Percentiles rank a stretch among this genome's conserved stretches.
Conservation (phyloP, 2,797 vertebrate genomes). For the Argyrosomus regius region DNA sequence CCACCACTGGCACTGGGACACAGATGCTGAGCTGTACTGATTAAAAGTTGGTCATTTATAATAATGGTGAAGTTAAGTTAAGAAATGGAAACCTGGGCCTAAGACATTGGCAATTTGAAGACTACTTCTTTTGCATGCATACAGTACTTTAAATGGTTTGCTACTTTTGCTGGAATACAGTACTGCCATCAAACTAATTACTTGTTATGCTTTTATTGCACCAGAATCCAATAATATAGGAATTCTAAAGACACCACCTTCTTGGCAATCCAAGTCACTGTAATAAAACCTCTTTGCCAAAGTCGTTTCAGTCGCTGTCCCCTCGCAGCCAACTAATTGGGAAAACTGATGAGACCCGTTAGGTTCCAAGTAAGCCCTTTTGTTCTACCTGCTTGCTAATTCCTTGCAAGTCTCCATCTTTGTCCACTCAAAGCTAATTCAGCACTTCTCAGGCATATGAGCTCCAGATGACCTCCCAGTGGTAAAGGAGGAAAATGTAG, state of each 20-base stretch:
- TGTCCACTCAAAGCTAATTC: conserved; percentile 61
- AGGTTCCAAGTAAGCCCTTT: conserved; percentile 60
- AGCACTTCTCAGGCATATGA: conserved; percentile 61
- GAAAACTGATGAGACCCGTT: conserved; percentile 65
- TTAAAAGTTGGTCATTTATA: conserved; percentile 9
- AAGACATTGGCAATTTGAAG: background rate
- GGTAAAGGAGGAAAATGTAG: conserved; percentile 39
- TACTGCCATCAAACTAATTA: conserved; percentile 30
- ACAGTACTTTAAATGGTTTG: background rate
- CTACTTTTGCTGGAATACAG: conserved; percentile 1
- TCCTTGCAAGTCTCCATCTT: conserved; percentile 61
- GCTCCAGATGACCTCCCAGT: conserved; percentile 58
- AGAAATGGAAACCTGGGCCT: background rate
- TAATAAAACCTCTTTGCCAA: conserved; percentile 58
- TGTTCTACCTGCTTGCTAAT: conserved; percentile 66
- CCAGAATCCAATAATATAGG: conserved; percentile 23
- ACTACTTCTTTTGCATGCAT: background rate
- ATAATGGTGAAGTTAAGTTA: background rate
- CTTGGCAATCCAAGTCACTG: conserved; percentile 28
- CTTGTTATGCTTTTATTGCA: conserved; percentile 33
- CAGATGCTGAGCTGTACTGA: conserved; percentile 1
- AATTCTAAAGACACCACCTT: conserved; percentile 33
- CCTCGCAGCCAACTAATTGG: conserved; percentile 58
- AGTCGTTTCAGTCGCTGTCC: conserved; percentile 43
- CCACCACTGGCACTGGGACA: conserved; percentile 2